phyloP scores from a whole-genome alignment of 2,113 vertebrate genomes.

The Erpornis zantholeuca region DNA sequence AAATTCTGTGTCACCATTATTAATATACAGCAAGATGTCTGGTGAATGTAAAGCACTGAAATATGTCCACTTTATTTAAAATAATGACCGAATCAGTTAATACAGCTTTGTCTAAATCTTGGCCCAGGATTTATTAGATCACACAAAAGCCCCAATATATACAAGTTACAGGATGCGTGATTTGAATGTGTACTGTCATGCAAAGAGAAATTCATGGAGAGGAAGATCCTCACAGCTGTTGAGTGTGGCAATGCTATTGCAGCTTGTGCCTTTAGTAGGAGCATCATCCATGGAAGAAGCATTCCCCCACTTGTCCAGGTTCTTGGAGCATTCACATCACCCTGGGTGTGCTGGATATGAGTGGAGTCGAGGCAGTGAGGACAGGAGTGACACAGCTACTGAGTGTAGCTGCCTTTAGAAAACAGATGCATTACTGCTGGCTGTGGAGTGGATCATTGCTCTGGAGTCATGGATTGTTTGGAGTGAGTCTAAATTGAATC shows the following conservation, averaged over 20 bases:
- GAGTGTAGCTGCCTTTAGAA: background rate
- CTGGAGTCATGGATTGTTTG: background rate
- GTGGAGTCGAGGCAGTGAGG: background rate
- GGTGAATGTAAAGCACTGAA: background rate
- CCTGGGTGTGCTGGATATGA: background rate
- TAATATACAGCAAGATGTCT: background rate
- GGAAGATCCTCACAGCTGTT: background rate
- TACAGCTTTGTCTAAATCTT: background rate
- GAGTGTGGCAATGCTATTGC: background rate
- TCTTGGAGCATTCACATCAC: background rate
- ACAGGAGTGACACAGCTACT: background rate
- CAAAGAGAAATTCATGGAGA: background rate
- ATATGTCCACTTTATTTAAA: background rate
- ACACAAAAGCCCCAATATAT: background rate
- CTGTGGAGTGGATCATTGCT: background rate
- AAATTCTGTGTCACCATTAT: background rate
- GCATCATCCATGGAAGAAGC: background rate
- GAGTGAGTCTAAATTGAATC: background rate
- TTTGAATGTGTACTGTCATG: background rate
- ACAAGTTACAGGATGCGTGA: background rate
- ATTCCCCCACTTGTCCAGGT: background rate
- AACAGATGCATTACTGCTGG: background rate
- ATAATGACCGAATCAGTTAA: background rate
- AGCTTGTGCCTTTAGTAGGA: background rate
- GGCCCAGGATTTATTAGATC: background rate